Evolutionary conservation across 2,113 vertebrate species (phyloP), one percentile per base, ranked within the genome.

Genomic region (Saccopteryx leptura): DNA sequence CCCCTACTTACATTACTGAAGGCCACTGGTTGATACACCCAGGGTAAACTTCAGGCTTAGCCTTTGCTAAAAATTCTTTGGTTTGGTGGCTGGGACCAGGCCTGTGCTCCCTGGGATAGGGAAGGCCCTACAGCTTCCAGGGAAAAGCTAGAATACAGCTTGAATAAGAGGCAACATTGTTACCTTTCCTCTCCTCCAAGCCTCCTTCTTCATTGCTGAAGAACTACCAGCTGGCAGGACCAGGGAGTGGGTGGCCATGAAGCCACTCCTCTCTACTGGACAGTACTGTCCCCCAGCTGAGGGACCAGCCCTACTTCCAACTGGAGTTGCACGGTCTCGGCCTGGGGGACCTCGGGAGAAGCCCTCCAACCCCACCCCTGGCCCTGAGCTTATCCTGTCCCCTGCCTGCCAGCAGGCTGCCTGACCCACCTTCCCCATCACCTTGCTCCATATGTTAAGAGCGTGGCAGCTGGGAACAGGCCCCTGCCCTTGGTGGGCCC

Each of bases 161-260:
- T 72, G 46, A 95, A 85, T 26, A 92, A 61, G 66, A 87, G 90
- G 66, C 89, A 95, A 97, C 82, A 90, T 18, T 78, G 14, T 94
- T 91, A 80, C 81, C 75, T 60, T 91, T 96, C 74, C 91, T 97
- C 90, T 83, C 74, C 87, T 94, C 93, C 94, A 97, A 98, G 96
- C 89, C 69, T 66, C 80, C 72, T 88, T 54, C 96, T 94, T 96
- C 87, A 39, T 24, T 87, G 86, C 95, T 96, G 87, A 96, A 17
- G 72, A 94, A 96, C 81, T 60, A 95, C 94, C 84, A 93, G 76
- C 78, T 95, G 75, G 80, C 89, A 96, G 88, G 84, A 90, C 82
- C 78, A 52, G 23, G 86, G 91, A n/a, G 33, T 69, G 80, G 91
- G 80, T 65, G 54, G 84, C 52, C 89, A 65, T 26, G 80, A 96